Evolutionary conservation across 2,888 invertebrate genomes (phyloP).

Genomic region (Globia sparganii): DNA sequence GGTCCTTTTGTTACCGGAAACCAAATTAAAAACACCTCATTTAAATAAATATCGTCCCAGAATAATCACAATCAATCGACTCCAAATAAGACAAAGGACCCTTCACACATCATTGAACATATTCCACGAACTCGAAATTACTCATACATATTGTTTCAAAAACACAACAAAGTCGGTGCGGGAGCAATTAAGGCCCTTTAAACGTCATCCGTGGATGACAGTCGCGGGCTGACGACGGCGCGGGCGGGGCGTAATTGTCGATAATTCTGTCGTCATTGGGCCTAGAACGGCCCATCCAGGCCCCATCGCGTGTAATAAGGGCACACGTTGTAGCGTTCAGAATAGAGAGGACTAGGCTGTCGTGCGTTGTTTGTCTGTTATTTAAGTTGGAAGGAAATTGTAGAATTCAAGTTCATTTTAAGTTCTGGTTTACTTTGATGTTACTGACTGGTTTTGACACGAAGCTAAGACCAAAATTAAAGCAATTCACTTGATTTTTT

Average conservation of each 20-base stretch:
- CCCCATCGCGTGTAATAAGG: slow-evolving; percentile 61
- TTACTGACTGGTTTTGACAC: neutral
- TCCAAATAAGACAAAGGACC: slow-evolving; percentile 51
- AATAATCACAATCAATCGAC: slow-evolving; percentile 51
- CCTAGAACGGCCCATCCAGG: slow-evolving; percentile 70
- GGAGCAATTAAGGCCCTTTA: slow-evolving; percentile 67
- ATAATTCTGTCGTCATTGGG: slow-evolving; percentile 77
- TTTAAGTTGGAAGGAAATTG: neutral
- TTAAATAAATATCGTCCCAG: slow-evolving; percentile 42
- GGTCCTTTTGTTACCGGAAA: neutral
- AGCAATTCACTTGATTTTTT: too few species aligned
- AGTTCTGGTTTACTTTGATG: neutral
- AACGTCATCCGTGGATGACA: slow-evolving; percentile 67
- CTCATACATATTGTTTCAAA: slow-evolving; percentile 59
- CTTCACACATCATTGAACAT: slow-evolving; percentile 57
- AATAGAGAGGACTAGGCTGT: slow-evolving; percentile 48
- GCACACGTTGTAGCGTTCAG: slow-evolving; percentile 44
- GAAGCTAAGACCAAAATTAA: neutral
- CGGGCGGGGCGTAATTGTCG: slow-evolving; percentile 74
- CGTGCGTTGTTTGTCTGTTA: slow-evolving; percentile 3
- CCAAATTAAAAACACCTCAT: slow-evolving; percentile 18
- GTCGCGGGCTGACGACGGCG: slow-evolving; percentile 69
- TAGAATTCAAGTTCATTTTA: neutral
- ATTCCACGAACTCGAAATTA: slow-evolving; percentile 59
- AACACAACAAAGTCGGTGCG: slow-evolving; percentile 50